phyloP scores from a whole-genome alignment of 2,888 invertebrate species.

The Euplagia quadripunctaria region DNA sequence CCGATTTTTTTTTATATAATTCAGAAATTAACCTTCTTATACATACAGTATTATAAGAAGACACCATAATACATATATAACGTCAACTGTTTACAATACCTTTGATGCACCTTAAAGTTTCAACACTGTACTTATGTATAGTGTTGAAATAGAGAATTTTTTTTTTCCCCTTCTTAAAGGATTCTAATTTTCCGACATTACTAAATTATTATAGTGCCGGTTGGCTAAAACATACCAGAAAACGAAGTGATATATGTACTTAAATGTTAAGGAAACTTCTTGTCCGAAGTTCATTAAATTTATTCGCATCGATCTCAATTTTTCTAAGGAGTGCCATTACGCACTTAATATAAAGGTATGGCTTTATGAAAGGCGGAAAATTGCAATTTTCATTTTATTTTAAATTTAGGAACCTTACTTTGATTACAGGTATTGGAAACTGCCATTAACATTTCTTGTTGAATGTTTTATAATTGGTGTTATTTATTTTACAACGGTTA shows the following conservation, averaged over 20 bases:
- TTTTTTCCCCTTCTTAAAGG: constrained; percentile 60
- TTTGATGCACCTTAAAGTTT: no score
- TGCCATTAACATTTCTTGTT: not conserved
- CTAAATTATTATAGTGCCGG: constrained; percentile 39
- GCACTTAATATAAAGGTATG: constrained; percentile 38
- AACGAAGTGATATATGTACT: constrained; percentile 24
- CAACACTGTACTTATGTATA: no score
- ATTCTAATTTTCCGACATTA: constrained; percentile 58
- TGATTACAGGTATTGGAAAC: not conserved
- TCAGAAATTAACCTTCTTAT: no score
- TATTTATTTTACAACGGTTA: no score
- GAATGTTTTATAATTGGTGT: no score
- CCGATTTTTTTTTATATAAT: no score
- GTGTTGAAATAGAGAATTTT: constrained; percentile 31
- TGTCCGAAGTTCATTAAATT: constrained; percentile 45
- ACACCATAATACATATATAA: no score
- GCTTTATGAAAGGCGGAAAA: constrained; percentile 19
- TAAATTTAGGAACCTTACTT: not conserved
- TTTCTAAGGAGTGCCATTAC: constrained; percentile 43
- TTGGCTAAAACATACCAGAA: constrained; percentile 30
- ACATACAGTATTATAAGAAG: no score
- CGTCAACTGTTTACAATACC: no score
- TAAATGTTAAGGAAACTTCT: constrained; percentile 26
- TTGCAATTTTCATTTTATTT: no score
- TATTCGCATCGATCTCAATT: constrained; percentile 54